phyloP scores from a whole-genome alignment of 2,888 invertebrate species.

The Pachydiplax longipennis region DNA sequence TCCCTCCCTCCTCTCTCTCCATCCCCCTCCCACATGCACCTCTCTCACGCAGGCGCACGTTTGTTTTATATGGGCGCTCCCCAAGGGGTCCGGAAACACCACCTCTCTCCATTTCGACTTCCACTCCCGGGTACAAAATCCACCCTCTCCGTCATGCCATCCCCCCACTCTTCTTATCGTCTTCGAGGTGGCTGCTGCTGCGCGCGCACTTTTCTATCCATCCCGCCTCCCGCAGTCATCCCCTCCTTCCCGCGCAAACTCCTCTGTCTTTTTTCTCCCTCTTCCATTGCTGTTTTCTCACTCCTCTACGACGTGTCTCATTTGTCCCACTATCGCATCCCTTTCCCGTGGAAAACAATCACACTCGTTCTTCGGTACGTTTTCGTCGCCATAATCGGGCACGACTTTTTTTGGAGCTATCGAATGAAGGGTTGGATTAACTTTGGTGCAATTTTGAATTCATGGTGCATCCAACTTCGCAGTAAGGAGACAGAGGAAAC shows the following conservation, averaged over 20 bases:
- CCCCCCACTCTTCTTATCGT: neutral
- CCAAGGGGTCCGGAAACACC: slow-evolving; percentile 17
- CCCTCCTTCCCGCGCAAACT: neutral
- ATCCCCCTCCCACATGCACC: neutral
- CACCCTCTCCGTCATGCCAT: neutral
- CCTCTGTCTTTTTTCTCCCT: neutral
- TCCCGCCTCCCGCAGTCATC: neutral
- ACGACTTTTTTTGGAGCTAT: too few relatives aligned
- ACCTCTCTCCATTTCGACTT: neutral
- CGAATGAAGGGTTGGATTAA: too few relatives aligned
- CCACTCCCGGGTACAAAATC: neutral
- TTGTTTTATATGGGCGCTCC: slow-evolving; percentile 32
- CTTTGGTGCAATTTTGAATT: too few relatives aligned
- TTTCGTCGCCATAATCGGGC: too few relatives aligned
- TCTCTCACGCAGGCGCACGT: slow-evolving; percentile 27
- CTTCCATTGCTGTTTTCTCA: neutral
- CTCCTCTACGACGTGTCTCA: neutral
- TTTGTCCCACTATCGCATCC: neutral
- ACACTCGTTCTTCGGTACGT: too few relatives aligned
- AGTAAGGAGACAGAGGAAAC: too few relatives aligned
- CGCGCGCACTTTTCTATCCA: neutral
- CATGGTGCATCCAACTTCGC: too few relatives aligned
- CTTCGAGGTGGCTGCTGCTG: slow-evolving; percentile 3
- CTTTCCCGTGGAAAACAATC: too few relatives aligned
- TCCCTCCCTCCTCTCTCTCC: neutral